Conservation (phyloP, 2,797 vertebrate genomes). For the Varecia variegata region DNA sequence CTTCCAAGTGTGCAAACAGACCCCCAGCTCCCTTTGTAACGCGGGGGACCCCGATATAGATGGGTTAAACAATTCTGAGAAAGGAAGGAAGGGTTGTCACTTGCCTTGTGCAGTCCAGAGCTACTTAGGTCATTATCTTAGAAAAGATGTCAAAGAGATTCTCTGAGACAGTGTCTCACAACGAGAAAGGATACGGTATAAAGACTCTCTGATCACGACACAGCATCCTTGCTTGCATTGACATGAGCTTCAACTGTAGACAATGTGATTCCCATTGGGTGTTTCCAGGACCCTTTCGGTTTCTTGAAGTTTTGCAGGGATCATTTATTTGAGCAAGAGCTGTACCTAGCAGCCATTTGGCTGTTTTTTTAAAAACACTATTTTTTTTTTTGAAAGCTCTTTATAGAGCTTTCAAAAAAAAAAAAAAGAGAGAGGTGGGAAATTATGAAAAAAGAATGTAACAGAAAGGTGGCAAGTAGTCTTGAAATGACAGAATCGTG, state of each 20-base stretch:
- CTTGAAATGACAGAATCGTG: neutral
- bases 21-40: neutral
- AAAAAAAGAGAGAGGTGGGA: neutral
- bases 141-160: neutral
- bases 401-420: neutral
- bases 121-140: neutral
- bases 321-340: neutral
- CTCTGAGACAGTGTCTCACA: neutral
- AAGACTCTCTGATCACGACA: neutral
- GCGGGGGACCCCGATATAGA: neutral
- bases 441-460: neutral
- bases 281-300: neutral
- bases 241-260: neutral
- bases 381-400: neutral
- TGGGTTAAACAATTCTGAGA: neutral
- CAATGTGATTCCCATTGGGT: neutral
- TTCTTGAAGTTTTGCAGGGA: neutral
- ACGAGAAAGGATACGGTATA: neutral
- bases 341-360: neutral
- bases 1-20: neutral
- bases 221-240: neutral
- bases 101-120: neutral
- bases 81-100: neutral
- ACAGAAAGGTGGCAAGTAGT: neutral
- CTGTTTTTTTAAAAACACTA: neutral